Evolutionary conservation across 2,113 vertebrate genomes (phyloP), one percentile per base, ranked within the genome.

Genomic region (Xenus cinereus): DNA sequence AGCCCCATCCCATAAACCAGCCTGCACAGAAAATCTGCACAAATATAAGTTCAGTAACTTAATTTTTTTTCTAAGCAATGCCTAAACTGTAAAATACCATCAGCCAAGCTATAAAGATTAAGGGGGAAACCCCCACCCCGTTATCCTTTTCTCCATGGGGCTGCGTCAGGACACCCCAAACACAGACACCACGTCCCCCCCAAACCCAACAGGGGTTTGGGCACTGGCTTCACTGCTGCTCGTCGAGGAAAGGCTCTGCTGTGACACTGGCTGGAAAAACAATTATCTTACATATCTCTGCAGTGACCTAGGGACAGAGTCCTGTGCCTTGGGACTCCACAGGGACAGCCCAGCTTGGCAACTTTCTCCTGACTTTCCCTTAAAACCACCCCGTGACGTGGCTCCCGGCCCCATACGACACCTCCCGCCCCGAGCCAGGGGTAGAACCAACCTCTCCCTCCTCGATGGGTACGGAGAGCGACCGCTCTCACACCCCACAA

Each of bases 351-450:
- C 3, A 33, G 60, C 39, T 45, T 24, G 82, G 51, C n/a, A 37
- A 7, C 10, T 78, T 48, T 8, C 8, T 6, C 18, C 27, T 13
- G 37, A n/a, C 41, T 67, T 84, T 13, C 56, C 78, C 33, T 27
- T 22, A 43, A 35, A 86, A 56, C 13, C 7, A 23, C 0, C 46
- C 53, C 0, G 0, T 27, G 60, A 14, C 0, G 6, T 15, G 67
- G 66, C 45, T 81, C 14, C 46, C 37, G 1, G 77, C 56, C 46
- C 77, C 0, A 0, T 21, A 24, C 3, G 14, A 35, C 19, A 45
- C 41, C 67, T n/a, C 41, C 51, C 33, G 43, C 43, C 56, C 60
- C 4, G 28, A 8, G 33, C 72, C 72, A 59, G 28, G 48, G 50
- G 5, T 0, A 3, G 54, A 59, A 5, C 14, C 19, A 9, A 4